These are phyloP conservation scores for Pithys albifrons DNA, from an alignment of 2,113 vertebrate species.

Conservation along the genomic window DNA sequence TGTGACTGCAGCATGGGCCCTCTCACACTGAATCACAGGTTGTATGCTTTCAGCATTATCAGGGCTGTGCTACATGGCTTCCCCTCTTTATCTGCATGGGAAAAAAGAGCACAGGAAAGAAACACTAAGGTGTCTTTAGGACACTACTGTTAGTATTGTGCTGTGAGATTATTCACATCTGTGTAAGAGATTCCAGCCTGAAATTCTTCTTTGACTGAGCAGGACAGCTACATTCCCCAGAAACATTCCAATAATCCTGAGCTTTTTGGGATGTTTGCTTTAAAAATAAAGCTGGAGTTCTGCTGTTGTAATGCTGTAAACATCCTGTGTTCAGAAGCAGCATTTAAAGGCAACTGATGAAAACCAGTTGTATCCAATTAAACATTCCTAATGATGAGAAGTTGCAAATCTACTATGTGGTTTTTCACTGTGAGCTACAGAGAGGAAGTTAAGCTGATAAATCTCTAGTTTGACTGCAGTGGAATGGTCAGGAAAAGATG, in stretches of 20 bases:
- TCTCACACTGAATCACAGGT: rapidly evolving
- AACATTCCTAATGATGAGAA: constrained; percentile 24
- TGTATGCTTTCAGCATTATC: background rate
- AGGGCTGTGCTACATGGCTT: background rate
- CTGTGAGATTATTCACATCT: background rate
- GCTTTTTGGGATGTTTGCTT: background rate
- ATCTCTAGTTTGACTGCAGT: background rate
- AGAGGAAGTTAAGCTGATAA: background rate
- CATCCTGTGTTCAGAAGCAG: background rate
- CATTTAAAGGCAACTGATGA: background rate
- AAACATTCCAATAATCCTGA: background rate
- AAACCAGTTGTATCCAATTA: background rate
- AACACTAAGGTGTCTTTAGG: background rate
- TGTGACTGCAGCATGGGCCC: background rate
- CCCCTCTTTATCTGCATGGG: background rate
- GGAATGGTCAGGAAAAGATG: background rate
- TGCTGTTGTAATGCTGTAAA: background rate
- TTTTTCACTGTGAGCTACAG: background rate
- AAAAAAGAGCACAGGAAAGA: background rate
- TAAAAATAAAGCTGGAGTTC: constrained; percentile 13
- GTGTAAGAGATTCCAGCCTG: background rate
- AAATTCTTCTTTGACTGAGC: background rate
- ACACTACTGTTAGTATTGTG: background rate
- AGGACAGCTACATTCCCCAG: background rate
- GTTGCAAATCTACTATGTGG: background rate